Evolutionary conservation across 2,888 invertebrate species (phyloP).

Genomic region (Scaeva pyrastri): DNA sequence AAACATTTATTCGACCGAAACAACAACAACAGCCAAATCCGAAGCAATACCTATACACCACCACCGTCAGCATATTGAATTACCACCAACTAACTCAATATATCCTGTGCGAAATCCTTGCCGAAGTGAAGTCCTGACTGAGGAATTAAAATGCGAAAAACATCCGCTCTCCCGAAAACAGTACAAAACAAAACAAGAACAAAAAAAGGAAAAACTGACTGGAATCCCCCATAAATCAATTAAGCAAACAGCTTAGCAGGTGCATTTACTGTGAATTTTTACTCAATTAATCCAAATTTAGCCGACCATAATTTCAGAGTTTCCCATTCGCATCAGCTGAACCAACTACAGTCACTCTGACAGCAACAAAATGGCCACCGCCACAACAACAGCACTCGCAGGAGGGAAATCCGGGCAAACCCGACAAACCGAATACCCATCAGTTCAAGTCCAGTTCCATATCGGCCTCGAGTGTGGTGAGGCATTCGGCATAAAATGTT

Average conservation of each 20-base stretch:
- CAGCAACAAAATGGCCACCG: conserved; percentile 1
- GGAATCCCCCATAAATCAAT: conserved; percentile 81
- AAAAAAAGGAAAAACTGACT: neutral
- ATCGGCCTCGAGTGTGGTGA: neutral
- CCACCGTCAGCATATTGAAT: neutral
- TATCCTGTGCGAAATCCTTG: neutral
- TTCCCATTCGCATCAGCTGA: conserved; percentile 35
- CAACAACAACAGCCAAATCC: neutral
- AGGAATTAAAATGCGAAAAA: conserved; percentile 66
- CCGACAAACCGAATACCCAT: conserved; percentile 22
- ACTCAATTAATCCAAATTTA: conserved; percentile 78
- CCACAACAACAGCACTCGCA: neutral
- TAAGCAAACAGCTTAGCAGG: conserved; percentile 79
- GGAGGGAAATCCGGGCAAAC: conserved; percentile 16
- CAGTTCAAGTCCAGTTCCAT: too few relatives aligned
- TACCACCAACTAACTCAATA: conserved; percentile 17
- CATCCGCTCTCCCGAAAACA: conserved; percentile 43
- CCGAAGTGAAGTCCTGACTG: conserved; percentile 31
- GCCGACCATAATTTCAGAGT: conserved; percentile 76
- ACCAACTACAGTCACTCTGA: conserved; percentile 12
- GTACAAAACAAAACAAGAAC: neutral
- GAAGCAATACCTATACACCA: too few relatives aligned
- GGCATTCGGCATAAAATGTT: conserved; percentile 65
- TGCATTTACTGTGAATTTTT: conserved; percentile 78
- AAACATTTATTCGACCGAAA: conserved; percentile 61